A percentile compares a stretch with the other conserved stretches of the same genome.
These are phyloP conservation scores for Engraulis encrasicolus DNA, from an alignment of 2,113 vertebrate genomes.

Conservation along the genomic window DNA sequence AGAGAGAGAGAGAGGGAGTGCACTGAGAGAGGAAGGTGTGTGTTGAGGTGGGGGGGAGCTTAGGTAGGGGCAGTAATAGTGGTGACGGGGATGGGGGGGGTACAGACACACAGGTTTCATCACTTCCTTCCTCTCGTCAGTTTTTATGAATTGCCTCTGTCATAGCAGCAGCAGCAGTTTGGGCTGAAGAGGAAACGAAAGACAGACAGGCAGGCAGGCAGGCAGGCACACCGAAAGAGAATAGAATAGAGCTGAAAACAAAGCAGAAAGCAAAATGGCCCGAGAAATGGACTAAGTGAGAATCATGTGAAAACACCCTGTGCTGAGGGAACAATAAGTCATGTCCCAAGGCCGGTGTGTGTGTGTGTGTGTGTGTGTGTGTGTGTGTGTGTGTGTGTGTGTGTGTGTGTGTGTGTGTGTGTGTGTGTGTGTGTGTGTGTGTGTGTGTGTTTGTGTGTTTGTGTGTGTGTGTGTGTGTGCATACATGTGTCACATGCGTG, in stretches of 20 bases:
- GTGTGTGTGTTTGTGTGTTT: conserved; percentile 28
- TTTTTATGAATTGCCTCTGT: conserved; percentile 65
- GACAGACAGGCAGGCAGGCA: too few relatives aligned
- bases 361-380: conserved; percentile 13
- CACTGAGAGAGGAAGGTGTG: conserved; percentile 36
- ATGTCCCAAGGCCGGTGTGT: conserved; percentile 50
- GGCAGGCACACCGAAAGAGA: too few relatives aligned
- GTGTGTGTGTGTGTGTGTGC: conserved; percentile 6
- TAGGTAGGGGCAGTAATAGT: conserved; percentile 43
- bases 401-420: conserved; percentile 34
- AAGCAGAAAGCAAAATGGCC: conserved; percentile 29
- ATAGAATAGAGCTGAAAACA: conserved; percentile 31
- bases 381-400: conserved; percentile 1
- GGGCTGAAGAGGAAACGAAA: conserved; percentile 60
- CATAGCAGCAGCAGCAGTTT: conserved; percentile 70
- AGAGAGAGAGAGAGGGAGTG: neutral
- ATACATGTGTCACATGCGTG: too few relatives aligned
- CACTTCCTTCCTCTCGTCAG: conserved; percentile 74
- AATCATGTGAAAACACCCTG: neutral
- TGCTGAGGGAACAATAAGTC: conserved; percentile 46
- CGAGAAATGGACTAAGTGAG: neutral
- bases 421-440: conserved; percentile 6
- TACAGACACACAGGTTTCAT: conserved; percentile 70
- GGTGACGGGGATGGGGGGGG: too few relatives aligned
- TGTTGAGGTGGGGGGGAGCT: conserved; percentile 40